phyloP scores from a whole-genome alignment of 2,888 invertebrate species.

The Acrobasis repandana region DNA sequence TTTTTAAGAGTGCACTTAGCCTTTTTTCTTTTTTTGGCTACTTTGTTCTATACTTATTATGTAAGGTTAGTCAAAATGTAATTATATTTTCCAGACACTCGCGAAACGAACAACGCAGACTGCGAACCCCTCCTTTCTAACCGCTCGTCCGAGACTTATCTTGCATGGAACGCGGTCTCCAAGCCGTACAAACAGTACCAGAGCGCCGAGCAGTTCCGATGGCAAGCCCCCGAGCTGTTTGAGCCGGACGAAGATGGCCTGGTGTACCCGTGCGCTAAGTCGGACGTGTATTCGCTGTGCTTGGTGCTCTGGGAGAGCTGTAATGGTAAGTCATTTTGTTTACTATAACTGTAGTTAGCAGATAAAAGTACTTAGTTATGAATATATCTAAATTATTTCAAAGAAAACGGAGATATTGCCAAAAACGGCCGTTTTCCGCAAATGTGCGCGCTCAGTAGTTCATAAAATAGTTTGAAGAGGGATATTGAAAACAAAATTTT shows the following conservation, averaged over 20 bases:
- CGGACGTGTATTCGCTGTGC: conserved; percentile 71
- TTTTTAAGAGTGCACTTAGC: not conserved
- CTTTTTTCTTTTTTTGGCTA: not conserved
- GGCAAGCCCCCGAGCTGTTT: conserved; percentile 77
- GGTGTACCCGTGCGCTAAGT: conserved; percentile 64
- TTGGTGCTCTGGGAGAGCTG: conserved; percentile 74
- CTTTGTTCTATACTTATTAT: no score
- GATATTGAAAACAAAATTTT: no score
- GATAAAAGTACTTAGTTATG: no score
- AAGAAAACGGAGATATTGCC: no score
- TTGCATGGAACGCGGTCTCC: conserved; percentile 47
- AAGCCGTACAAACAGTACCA: conserved; percentile 53
- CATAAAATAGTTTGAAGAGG: no score
- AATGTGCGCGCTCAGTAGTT: no score
- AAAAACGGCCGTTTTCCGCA: no score
- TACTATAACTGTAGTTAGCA: no score
- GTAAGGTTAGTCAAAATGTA: not conserved
- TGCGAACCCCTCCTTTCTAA: conserved; percentile 62
- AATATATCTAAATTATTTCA: no score
- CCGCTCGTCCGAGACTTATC: conserved; percentile 60
- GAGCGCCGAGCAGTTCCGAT: conserved; percentile 54
- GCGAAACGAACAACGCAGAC: conserved; percentile 46
- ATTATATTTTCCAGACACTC: conserved; percentile 46
- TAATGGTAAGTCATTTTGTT: conserved; percentile 56
- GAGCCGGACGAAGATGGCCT: conserved; percentile 53